Evolutionary conservation across 2,797 vertebrate species (phyloP).

Genomic region (Acanthurus lineatus): DNA sequence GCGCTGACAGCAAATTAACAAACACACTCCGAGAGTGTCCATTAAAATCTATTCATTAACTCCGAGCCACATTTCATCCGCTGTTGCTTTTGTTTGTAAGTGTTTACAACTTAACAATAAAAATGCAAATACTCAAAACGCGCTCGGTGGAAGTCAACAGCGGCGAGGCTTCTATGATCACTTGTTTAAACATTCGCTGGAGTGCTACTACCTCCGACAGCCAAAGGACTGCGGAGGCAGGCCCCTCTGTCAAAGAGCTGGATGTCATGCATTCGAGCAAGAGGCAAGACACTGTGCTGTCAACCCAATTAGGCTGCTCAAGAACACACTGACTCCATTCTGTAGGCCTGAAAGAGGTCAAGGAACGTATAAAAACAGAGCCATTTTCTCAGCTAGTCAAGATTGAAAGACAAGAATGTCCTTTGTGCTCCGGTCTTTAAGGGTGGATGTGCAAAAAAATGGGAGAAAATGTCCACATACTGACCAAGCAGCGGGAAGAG

Average conservation of each 20-base stretch:
- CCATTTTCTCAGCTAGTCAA: constrained; percentile 36
- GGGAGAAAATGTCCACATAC: constrained; percentile 34
- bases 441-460: constrained; percentile 18
- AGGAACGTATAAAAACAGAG: constrained; percentile 54
- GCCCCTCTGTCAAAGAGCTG: constrained; percentile 52
- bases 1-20: constrained; percentile 60
- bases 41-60: constrained; percentile 73
- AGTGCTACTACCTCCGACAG: constrained; percentile 44
- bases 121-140: constrained; percentile 58
- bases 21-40: constrained; percentile 63
- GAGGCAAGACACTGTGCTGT: constrained; percentile 69
- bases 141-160: constrained; percentile 33
- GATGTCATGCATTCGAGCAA: constrained; percentile 64
- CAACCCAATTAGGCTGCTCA: constrained; percentile 73
- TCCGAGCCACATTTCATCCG: constrained; percentile 54
- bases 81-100: constrained; percentile 61
- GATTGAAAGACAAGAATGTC: constrained; percentile 38
- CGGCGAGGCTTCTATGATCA: neutral
- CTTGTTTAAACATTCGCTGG: constrained; percentile 60
- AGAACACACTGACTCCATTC: constrained; percentile 72
- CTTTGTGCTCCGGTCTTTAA: constrained; percentile 44
- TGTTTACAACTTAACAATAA: constrained; percentile 60
- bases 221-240: constrained; percentile 46
- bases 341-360: constrained; percentile 74
- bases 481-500: constrained; percentile 21